Base-by-base conservation (phyloP, 2,888 invertebrate species). In the Cephus sareptanus region DNA sequence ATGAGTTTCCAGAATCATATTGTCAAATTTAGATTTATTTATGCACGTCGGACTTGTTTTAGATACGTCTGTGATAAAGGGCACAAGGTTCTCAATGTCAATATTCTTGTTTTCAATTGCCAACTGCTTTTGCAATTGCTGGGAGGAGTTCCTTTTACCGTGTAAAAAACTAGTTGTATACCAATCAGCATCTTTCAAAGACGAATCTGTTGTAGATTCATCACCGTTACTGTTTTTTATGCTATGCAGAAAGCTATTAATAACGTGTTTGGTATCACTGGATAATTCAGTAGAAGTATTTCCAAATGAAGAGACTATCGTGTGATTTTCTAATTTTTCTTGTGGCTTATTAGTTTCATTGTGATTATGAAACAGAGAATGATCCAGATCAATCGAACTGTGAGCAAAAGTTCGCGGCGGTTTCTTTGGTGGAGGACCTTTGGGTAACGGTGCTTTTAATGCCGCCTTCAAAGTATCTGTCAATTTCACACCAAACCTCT, bases 401-500 rank as follows among this genome's bases (percentile, higher is more conserved):
- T 93, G 92, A 69, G 92, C 92, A 85, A 95, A 95, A 1, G 93
- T 94, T 81, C 96, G 91, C 0, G 96, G 96, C 1, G 96, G 96
- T 88, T 96, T 96, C 85, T 94, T 94, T 0, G 96, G 96, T 0
- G 96, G 95, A 9, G 96, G 95, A 0, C 95, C 96, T 4, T 91
- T 81, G 0, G 96, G 96, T 75, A 96, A 86, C 0, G 95, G 95
- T 83, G 95, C 94, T 87, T 94, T 94, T 73, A 95, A 90, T 31
- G 95, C 95, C 81, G 94, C 93, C 87, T 94, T 94, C 68, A 95
- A 90, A 1, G 94, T 95, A 83, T 95, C 95, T 0, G 94, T 90
- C 79, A 92, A 84, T 80, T 85, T 83, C n/a, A 82, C 76, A 37
- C 81, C 82, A 76, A 78, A 77, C 69, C 82, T 82, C 73, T 79